These are phyloP conservation scores for Coendou prehensilis DNA, from an alignment of 2,797 vertebrate species.

Conservation along the genomic window DNA sequence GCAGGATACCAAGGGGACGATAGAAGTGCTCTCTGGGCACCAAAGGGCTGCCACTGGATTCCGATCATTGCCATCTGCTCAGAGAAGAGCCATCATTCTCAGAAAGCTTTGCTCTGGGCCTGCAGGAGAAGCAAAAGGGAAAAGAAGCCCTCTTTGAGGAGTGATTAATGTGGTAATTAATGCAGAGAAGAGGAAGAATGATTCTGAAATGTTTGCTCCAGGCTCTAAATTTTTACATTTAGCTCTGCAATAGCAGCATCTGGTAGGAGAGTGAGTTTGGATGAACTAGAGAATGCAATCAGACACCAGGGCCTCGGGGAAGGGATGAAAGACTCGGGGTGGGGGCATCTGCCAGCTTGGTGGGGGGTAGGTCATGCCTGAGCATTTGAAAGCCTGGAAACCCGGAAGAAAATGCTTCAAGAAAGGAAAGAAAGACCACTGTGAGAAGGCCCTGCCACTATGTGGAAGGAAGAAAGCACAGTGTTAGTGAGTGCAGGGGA, in stretches of 20 bases:
- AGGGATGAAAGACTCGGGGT: not conserved
- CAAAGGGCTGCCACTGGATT: not conserved
- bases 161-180: conserved; percentile 66
- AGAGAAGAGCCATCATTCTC: not conserved
- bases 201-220: conserved; percentile 63
- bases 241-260: not conserved
- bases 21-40: not conserved
- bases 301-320: not conserved
- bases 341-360: not conserved
- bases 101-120: not conserved
- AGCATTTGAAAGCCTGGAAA: not conserved
- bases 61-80: not conserved
- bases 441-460: not conserved
- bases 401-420: not conserved
- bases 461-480: not conserved
- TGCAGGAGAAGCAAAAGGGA: not conserved
- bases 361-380: not conserved
- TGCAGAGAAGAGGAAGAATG: conserved; percentile 4
- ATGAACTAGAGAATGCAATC: not conserved
- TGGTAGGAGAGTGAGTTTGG: not conserved
- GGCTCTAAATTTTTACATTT: conserved; percentile 52
- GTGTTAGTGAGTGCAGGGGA: not conserved
- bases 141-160: conserved; percentile 1
- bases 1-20: not conserved
- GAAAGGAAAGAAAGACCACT: not conserved